Base-by-base conservation (phyloP, 2,888 invertebrate genomes). In the Camponotus fellah region DNA sequence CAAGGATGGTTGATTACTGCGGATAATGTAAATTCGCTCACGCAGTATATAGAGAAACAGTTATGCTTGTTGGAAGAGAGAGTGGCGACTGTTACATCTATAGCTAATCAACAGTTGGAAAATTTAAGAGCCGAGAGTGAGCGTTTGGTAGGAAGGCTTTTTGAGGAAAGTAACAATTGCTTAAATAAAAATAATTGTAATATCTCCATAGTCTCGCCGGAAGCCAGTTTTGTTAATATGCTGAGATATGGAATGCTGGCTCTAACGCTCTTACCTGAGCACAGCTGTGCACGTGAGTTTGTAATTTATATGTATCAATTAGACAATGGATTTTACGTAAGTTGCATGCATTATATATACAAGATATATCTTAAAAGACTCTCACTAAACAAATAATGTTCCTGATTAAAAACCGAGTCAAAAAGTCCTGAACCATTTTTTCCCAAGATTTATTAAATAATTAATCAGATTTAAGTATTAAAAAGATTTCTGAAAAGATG, bases 151-250 rank as follows among this genome's bases (percentile, higher is more conserved):
- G 96, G 96, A 14, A 95, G 95, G 53, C 93, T 96, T 58, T 96
- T 96, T 91, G 96, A 96, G 89, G 95, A 96, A 86, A 92, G 95
- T 86, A 91, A 94, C 40, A 94, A 94, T 40, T 91, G 86, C 66
- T 86, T 90, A n/a, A 93, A 91, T 17, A 95, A 95, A 89, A 94
- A 92, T 83, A 95, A 94, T 81, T 93, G 94, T 87, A 94, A 95
- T 89, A 95, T 96, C 88, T 95, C 96, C 1, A 96, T 96, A 95
- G 96, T 96, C 49, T 96, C 96, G 71, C 96, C 97, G 4, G 97
- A 97, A 94, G 96, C 96, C 43, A 96, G 96, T 92, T 97, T 98
- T 94, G 96, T 98, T 81, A 97, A 97, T 95, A 97, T 98, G 96
- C 94, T 98, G 56, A 95, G 97, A 86, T 97, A 97, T 94, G 97